Conservation (phyloP, 2,888 invertebrate genomes). For the Ephialtes manifestator region DNA sequence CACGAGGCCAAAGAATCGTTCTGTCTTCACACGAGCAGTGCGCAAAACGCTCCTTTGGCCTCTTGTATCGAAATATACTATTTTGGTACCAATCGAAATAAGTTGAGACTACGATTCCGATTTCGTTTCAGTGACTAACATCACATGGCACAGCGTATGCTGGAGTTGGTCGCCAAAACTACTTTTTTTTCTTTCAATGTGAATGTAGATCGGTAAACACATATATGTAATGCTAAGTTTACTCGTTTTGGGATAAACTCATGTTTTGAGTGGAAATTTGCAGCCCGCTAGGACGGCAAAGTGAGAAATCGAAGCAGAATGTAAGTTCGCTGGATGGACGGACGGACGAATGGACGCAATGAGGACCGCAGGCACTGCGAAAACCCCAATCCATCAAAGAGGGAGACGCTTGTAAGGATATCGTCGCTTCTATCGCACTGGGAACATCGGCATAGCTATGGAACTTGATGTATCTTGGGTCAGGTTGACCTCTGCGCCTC, state of each 20-base stretch:
- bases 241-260: not conserved
- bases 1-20: too few relatives aligned
- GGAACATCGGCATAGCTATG: constrained; percentile 32
- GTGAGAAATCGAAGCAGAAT: constrained; percentile 77
- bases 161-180: too few relatives aligned
- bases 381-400: constrained; percentile 79
- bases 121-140: too few relatives aligned
- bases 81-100: too few relatives aligned
- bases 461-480: constrained; percentile 81
- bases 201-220: not conserved
- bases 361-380: constrained; percentile 50
- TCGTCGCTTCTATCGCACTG: constrained; percentile 55
- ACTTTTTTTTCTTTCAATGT: not conserved
- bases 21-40: too few relatives aligned
- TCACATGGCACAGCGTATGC: too few relatives aligned
- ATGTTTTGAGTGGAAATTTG: not conserved
- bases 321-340: constrained; percentile 64
- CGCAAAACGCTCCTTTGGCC: too few relatives aligned
- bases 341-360: constrained; percentile 16
- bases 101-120: too few relatives aligned
- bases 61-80: too few relatives aligned
- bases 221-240: not conserved
- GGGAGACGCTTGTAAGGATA: constrained; percentile 67
- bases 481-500: constrained; percentile 82
- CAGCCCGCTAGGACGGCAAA: constrained; percentile 7